Evolutionary conservation across 2,113 vertebrate genomes (phyloP), one percentile per base, ranked within the genome.

Genomic region (Axis porcinus): DNA sequence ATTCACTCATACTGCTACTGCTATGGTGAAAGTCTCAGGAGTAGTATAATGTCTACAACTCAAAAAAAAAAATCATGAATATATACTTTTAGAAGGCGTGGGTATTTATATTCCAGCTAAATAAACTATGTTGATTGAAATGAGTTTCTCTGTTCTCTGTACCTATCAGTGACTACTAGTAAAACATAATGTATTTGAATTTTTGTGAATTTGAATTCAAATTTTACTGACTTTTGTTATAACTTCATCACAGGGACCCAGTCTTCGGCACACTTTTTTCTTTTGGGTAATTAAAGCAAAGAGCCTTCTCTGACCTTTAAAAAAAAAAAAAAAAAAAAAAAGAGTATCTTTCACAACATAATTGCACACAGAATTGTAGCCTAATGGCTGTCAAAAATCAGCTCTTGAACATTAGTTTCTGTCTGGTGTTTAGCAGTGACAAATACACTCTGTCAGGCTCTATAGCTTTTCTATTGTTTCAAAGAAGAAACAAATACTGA

Each of bases 91-190:
- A 25, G 45, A 93, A 74, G 11, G 58, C n/a, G 15, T 91, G 12
- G 8, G 12, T 96, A 21, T 87, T 94, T 96, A 52, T 81, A 86
- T 60, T 86, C n/a, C 45, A 90, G 25, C 70, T 81, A 84, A 86
- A 90, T 78, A 92, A 85, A 95, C 58, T 36, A 90, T 89, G 14
- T 76, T 96, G 30, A 87, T 67, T 57, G 28, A 91, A 96, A 60
- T 86, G 43, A 64, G 23, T 36, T 79, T 84, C 74, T 60, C 64
- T 94, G 30, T 64, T 87, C 13, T 86, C 30, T 95, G 52, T 92
- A 57, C 17, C 12, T 95, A 86, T 74, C 57, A 86, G 8, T 62
- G 3, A 81, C 10, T 78, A 43, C 57, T 15, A 86, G 50, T 67
- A 92, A 78, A 85, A 93, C 30, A 81, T 12, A 76, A 83, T 27